Base-by-base conservation (phyloP, 2,113 vertebrate genomes). In the Globicephala melas region DNA sequence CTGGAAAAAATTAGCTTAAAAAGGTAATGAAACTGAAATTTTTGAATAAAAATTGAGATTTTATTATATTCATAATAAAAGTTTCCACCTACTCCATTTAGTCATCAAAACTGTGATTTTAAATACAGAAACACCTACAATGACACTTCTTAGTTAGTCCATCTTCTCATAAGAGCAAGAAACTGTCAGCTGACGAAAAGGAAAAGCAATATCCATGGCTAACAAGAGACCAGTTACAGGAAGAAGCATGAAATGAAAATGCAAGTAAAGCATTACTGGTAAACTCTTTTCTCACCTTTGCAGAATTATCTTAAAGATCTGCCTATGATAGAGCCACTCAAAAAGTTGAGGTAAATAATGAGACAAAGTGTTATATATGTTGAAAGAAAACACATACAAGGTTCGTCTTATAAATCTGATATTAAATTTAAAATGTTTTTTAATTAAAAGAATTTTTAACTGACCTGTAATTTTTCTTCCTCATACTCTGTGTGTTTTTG, bases 31-130 rank as follows among this genome's bases (percentile, higher is more conserved):
- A 96, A 97, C 60, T 74, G 62, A 91, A 95, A 94, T 97, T 89
- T 96, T 47, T 98, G 77, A 97, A 96, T 93, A 98, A 97, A 97
- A 98, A 95, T 80, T 91, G 81, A 88, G 95, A 95, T 93, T 97
- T 95, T 91, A 97, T 96, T 94, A 98, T 95, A 89, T 76, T 95
- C 95, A 92, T 93, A 95, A 96, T 97, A 97, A 89, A 97, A 97
- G 67, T 97, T 97, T 93, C 93, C 91, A 97, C 97, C 97, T 97
- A 95, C 97, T 97, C 95, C 94, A 96, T 96, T 96, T 97, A 98
- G 97, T 97, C 97, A 97, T 97, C 80, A 92, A 93, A 98, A 97
- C 36, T 96, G 73, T 60, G 91, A 81, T 94, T 95, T 97, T 89
- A 96, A 97, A 97, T 90, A 62, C 73, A 97, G 95, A 94, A 89